Evolutionary conservation across 2,113 vertebrate genomes (phyloP), one percentile per base, ranked within the genome.

Genomic region (Festucalex cinctus): DNA sequence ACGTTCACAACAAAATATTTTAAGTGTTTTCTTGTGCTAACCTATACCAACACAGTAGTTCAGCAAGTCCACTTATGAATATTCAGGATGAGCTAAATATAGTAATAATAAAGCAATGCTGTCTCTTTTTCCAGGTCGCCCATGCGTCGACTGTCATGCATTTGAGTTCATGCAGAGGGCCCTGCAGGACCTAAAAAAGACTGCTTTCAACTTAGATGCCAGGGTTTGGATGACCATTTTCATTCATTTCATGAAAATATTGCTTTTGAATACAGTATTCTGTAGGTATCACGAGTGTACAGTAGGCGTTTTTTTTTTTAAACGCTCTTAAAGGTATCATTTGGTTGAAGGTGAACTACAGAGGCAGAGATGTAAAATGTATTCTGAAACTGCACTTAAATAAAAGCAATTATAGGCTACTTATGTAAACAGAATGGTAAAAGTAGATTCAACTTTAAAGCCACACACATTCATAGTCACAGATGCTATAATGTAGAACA

Each of bases 111-210:
- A 43, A 16, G 37, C 22, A 43, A 43, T 16, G n/a, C 13, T 17
- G n/a, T 62, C n/a, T 43, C 32, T 17, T 35, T 51, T 35, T 80
- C 9, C 69, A 96, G 96, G 95, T 86, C 95, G 96, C 1, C 96
- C 96, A 6, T 98, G 96, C 57, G 96, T 98, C 73, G 96, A 98
- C 78, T 98, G 96, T 73, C 96, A 98, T 66, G 96, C 96, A 0
- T 98, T 98, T 80, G 96, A 98, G 88, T 98, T 98, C 76, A 98
- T 98, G 96, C 96, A 98, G 91, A 94, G 96, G 84, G 96, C 96
- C 36, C 89, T 98, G 88, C 95, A 96, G 86, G 96, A 98, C 75
- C 89, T 98, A 2, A 94, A 94, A 86, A 97, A 94, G 92, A 96
- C 96, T 0, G 96, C 95, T 0, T 94, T 92, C 70, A 95, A 88